phyloP scores from a whole-genome alignment of 37 sponge, comb jelly and placozoan genomes.

The Aphrocallistes beatrix region DNA sequence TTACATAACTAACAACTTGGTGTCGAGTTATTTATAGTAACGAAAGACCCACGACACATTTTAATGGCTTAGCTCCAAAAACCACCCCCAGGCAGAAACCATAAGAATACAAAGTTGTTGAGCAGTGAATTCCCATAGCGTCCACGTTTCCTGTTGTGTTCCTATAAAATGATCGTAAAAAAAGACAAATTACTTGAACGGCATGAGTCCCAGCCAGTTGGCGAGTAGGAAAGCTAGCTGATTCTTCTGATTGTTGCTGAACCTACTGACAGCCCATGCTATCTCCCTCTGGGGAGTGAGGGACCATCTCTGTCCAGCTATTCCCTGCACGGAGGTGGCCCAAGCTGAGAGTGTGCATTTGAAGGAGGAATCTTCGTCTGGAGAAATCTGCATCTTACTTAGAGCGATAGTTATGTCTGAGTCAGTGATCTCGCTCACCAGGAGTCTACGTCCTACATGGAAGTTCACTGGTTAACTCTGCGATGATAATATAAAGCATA shows the following conservation, averaged over 20 bases:
- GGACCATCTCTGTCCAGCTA: slow-evolving; percentile 8
- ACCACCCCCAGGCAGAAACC: too few species aligned
- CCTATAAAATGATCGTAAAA: background rate
- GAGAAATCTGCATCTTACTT: slow-evolving; percentile 13
- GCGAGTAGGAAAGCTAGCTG: slow-evolving; percentile 2
- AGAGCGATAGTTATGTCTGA: background rate
- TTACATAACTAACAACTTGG: too few species aligned
- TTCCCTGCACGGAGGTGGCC: slow-evolving; percentile 9
- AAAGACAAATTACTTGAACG: background rate
- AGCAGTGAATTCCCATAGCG: too few species aligned
- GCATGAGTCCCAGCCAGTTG: slow-evolving; percentile 15
- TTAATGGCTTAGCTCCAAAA: too few species aligned
- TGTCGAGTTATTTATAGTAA: too few species aligned
- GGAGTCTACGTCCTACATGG: slow-evolving; percentile 9
- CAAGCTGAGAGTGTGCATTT: background rate
- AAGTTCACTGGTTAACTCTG: too few species aligned
- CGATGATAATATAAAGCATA: too few species aligned
- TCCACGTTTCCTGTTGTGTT: too few species aligned
- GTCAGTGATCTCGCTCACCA: slow-evolving; percentile 16
- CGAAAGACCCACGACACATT: too few species aligned
- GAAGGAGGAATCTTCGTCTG: slow-evolving; percentile 14
- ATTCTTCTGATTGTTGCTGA: background rate
- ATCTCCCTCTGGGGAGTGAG: slow-evolving; percentile 10
- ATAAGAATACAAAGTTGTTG: too few species aligned
- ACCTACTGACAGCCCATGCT: background rate